A percentile compares a stretch with the other conserved stretches of the same genome.
Evolutionary conservation across 1,140 invertebrate species (phyloP).

Genomic region (Drosophila azteca): DNA sequence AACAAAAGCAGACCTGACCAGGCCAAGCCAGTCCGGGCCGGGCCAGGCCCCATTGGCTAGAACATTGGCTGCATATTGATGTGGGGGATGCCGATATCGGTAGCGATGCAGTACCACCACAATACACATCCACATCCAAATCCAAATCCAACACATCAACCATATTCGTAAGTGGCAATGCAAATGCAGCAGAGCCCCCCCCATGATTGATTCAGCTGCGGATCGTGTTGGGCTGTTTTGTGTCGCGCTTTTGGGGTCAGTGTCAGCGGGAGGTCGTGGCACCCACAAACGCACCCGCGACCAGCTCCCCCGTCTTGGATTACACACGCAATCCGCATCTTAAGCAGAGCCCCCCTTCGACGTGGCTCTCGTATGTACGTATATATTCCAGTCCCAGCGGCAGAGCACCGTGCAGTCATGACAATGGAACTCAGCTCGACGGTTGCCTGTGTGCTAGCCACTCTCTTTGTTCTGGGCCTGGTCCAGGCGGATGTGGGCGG

Average conservation of each 20-base stretch:
- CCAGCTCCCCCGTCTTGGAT: too few relatives aligned
- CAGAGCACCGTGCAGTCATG: slow-evolving; percentile 14
- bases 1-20: slow-evolving; percentile 15
- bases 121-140: slow-evolving; percentile 3
- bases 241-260: slow-evolving; percentile 62
- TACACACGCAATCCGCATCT: slow-evolving; percentile 38
- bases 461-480: slow-evolving; percentile 32
- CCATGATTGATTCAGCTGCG: slow-evolving; percentile 17
- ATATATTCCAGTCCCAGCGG: slow-evolving; percentile 41
- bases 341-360: slow-evolving; percentile 47
- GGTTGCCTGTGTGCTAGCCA: slow-evolving; percentile 27
- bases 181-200: slow-evolving; percentile 46
- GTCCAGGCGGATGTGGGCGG: slow-evolving; percentile 29
- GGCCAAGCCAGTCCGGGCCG: slow-evolving; percentile 2
- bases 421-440: slow-evolving; percentile 56
- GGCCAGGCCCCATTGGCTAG: slow-evolving; percentile 46
- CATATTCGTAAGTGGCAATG: slow-evolving; percentile 20
- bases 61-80: slow-evolving; percentile 75
- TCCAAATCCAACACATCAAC: slow-evolving; percentile 6
- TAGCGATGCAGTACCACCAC: not conserved
- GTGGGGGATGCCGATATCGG: not conserved
- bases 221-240: slow-evolving; percentile 8
- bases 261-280: slow-evolving; percentile 57
- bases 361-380: slow-evolving; percentile 5
- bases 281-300: too few relatives aligned